These are phyloP conservation scores for Sphaerophoria taeniata DNA, from an alignment of 2,888 invertebrate species.

Conservation along the genomic window DNA sequence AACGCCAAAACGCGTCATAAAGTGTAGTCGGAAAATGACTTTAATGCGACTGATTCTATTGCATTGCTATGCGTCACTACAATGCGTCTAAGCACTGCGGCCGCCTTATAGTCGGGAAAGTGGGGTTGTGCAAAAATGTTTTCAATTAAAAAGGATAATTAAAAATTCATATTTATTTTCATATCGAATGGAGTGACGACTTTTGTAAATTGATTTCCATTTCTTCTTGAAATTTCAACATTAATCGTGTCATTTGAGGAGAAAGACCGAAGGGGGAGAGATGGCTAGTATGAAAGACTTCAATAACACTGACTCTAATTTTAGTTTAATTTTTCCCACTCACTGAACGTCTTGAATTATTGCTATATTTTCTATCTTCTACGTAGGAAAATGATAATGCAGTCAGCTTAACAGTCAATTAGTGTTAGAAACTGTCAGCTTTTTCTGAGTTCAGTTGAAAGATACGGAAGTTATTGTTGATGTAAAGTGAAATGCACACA, in stretches of 20 bases:
- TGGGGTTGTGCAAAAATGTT: not conserved
- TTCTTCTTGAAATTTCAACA: not conserved
- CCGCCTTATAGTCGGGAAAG: not conserved
- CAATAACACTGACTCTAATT: no score
- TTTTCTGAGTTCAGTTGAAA: not conserved
- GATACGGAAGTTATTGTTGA: not conserved
- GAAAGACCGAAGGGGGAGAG: no score
- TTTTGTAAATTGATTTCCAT: no score
- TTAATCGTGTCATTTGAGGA: not conserved
- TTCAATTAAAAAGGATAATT: no score
- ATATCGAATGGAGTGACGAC: no score
- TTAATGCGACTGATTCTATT: conserved; percentile 43
- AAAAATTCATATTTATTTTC: no score
- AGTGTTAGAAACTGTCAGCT: conserved; percentile 7
- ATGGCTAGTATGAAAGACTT: no score
- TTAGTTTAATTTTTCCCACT: no score
- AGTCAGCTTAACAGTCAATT: conserved; percentile 28
- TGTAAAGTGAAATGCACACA: not conserved
- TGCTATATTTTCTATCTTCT: not conserved
- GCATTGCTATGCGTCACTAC: conserved; percentile 56
- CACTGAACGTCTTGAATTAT: conserved; percentile 18
- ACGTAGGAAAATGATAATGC: conserved; percentile 15
- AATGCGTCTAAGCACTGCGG: conserved; percentile 44
- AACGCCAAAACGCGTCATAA: conserved; percentile 31
- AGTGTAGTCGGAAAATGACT: conserved; percentile 31